Percentiles rank a stretch among this genome's conserved stretches.
phyloP scores from a whole-genome alignment of 2,113 vertebrate species.

The Diadophis punctatus region DNA sequence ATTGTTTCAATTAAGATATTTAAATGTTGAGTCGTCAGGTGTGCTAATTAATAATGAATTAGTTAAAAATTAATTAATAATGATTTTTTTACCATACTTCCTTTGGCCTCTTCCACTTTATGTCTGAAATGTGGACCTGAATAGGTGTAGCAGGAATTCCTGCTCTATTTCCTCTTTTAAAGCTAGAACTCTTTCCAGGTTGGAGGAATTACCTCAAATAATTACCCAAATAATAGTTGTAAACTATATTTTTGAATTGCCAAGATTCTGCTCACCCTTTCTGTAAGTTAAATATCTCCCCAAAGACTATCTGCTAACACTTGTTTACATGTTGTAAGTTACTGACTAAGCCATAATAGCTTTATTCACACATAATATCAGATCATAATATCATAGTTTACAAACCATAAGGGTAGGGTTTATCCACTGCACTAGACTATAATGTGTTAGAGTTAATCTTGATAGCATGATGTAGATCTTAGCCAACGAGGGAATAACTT shows the following conservation, averaged over 20 bases:
- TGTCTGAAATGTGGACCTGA: neutral
- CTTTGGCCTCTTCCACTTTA: neutral
- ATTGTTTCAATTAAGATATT: no score
- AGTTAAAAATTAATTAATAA: no score
- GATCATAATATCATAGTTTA: neutral
- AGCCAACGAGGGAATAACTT: neutral
- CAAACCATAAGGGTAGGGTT: neutral
- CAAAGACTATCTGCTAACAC: neutral
- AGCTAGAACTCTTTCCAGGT: neutral
- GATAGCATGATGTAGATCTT: neutral
- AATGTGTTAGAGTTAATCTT: neutral
- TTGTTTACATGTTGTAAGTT: neutral
- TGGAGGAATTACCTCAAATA: neutral
- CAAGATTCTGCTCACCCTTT: neutral
- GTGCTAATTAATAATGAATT: no score
- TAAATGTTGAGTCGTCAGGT: no score
- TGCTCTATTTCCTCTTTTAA: neutral
- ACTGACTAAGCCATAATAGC: neutral
- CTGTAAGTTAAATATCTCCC: neutral
- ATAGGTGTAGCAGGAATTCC: neutral
- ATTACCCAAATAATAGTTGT: neutral
- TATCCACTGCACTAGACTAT: neutral
- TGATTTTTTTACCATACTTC: neutral
- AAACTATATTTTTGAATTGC: neutral
- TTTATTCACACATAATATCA: neutral